Conservation (phyloP, 1,140 invertebrate species). For the Diplogasteroides magnus region DNA sequence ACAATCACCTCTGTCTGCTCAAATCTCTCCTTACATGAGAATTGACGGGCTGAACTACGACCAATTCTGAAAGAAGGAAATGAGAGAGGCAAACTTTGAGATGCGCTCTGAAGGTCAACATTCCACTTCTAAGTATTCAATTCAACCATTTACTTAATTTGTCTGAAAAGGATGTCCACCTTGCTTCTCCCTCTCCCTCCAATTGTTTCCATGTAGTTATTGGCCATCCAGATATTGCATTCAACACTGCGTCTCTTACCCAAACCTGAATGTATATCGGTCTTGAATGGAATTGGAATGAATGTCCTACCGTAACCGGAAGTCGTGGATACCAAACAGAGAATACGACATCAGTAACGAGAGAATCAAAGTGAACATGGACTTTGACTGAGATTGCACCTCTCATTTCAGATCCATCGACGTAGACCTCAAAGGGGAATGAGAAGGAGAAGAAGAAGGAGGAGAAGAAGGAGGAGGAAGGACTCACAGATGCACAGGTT, state of each 20-base stretch:
- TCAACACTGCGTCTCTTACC: conserved; percentile 78
- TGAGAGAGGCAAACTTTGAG: too few relatives aligned
- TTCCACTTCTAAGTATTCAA: too few relatives aligned
- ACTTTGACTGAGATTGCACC: conserved; percentile 89
- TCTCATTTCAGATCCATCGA: conserved; percentile 89
- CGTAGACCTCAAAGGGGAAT: conserved; percentile 70
- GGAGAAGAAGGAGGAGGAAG: not conserved
- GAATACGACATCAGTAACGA: conserved; percentile 78
- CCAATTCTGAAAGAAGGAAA: too few relatives aligned
- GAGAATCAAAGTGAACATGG: conserved; percentile 84
- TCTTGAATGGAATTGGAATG: too few relatives aligned
- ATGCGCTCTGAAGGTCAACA: too few relatives aligned
- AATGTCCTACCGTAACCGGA: conserved; percentile 63
- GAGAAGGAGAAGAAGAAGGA: too few relatives aligned
- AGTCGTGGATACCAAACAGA: conserved; percentile 95
- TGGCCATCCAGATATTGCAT: conserved; percentile 71
- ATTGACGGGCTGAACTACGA: conserved; percentile 28
- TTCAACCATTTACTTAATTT: too few relatives aligned
- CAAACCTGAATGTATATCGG: conserved; percentile 67
- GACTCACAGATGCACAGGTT: conserved; percentile 75
- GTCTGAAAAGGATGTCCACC: too few relatives aligned
- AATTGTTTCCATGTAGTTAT: conserved; percentile 27
- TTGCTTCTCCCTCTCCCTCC: conserved; percentile 7
- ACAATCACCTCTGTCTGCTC: conserved; percentile 27
- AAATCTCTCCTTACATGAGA: conserved; percentile 25